phyloP scores from a whole-genome alignment of 1,140 invertebrate genomes.

The Metopolophium dirhodum region DNA sequence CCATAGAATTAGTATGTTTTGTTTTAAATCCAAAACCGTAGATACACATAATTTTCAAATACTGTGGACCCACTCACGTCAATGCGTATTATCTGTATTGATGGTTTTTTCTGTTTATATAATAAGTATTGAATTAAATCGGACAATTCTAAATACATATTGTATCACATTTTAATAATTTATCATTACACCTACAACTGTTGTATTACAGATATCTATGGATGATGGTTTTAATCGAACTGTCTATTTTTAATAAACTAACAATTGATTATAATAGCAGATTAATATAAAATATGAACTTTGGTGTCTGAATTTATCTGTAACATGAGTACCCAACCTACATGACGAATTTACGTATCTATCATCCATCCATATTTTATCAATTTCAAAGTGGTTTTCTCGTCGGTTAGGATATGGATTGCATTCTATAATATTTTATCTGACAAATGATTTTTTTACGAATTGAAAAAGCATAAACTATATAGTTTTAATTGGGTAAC shows the following conservation, averaged over 20 bases:
- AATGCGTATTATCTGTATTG: not conserved
- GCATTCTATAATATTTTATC: not conserved
- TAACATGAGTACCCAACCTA: not conserved
- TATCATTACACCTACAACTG: not conserved
- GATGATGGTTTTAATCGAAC: not conserved
- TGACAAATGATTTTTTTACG: not conserved
- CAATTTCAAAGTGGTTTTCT: not conserved
- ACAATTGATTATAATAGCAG: not conserved
- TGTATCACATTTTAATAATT: not conserved
- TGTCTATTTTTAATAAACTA: not conserved
- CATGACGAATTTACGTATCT: not conserved
- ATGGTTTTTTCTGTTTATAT: not conserved
- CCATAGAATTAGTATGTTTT: too few relatives aligned
- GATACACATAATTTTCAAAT: not conserved
- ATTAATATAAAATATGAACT: not conserved
- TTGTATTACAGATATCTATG: not conserved
- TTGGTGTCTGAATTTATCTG: not conserved
- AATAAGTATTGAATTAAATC: not conserved
- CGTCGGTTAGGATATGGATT: not conserved
- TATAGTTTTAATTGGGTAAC: not conserved
- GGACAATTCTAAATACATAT: not conserved
- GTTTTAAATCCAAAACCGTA: too few relatives aligned
- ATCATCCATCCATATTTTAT: not conserved
- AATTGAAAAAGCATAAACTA: not conserved
- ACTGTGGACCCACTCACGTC: too few relatives aligned